phyloP scores from a whole-genome alignment of 2,888 invertebrate species.

The Pycnomerus fuliginosus region DNA sequence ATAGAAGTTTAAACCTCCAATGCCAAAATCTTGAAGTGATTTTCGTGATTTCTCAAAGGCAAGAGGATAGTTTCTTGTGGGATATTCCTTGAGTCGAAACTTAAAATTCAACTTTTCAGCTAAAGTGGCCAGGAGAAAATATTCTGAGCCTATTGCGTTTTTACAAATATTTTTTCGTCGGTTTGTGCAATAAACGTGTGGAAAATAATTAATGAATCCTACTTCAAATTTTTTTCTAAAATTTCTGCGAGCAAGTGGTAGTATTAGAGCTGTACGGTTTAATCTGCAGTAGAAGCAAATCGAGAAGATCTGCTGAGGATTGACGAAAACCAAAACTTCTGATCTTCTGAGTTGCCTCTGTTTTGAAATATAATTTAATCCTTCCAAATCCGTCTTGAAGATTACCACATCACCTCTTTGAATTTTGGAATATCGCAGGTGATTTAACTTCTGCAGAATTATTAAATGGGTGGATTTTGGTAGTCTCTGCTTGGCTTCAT shows the following conservation, averaged over 20 bases:
- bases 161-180: slow-evolving; percentile 1
- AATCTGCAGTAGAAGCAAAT: slow-evolving; percentile 9
- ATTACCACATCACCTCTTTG: no score
- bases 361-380: no score
- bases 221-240: no score
- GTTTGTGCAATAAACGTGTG: slow-evolving; percentile 7
- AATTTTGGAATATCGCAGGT: no score
- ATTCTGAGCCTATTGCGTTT: slow-evolving; percentile 3
- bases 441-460: no score
- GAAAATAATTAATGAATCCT: slow-evolving; percentile 9
- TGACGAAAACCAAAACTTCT: background rate
- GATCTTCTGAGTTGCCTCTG: background rate
- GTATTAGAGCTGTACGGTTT: no score
- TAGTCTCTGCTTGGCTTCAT: no score
- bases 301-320: background rate
- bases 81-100: slow-evolving; percentile 2
- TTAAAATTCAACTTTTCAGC: slow-evolving; percentile 4
- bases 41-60: background rate
- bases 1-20: slow-evolving; percentile 8
- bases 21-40: slow-evolving; percentile 7
- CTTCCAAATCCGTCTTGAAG: no score
- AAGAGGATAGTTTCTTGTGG: background rate
- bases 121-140: slow-evolving; percentile 1
- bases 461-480: no score
- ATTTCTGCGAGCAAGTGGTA: no score